Conservation (phyloP, 1,140 invertebrate species). For the Medauroidea extradentata region DNA sequence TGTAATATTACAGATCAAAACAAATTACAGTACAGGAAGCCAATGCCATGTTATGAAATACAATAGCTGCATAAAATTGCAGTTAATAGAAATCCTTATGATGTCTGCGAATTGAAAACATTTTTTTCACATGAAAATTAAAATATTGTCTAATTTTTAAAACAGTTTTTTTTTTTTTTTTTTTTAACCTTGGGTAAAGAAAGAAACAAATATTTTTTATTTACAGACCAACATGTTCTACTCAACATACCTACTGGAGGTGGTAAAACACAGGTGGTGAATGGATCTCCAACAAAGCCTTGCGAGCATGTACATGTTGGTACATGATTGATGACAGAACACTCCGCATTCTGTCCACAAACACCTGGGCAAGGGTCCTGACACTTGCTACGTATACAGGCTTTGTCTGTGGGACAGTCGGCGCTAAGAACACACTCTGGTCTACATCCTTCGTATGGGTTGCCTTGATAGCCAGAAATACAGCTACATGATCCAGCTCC, state of each 20-base stretch:
- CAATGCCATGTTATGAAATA: too few relatives aligned
- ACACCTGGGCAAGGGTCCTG: slow-evolving; percentile 42
- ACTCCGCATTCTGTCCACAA: slow-evolving; percentile 39
- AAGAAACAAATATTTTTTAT: too few relatives aligned
- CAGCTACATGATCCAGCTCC: slow-evolving; percentile 58
- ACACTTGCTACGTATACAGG: slow-evolving; percentile 35
- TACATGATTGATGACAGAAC: slow-evolving; percentile 56
- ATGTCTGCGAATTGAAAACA: too few relatives aligned
- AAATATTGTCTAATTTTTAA: too few relatives aligned
- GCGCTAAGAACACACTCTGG: slow-evolving; percentile 54
- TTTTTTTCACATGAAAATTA: too few relatives aligned
- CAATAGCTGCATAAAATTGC: too few relatives aligned
- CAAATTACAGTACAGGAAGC: too few relatives aligned
- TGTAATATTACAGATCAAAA: too few relatives aligned
- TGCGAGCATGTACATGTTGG: slow-evolving; percentile 57
- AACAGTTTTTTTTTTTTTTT: too few relatives aligned
- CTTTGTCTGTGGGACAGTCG: slow-evolving; percentile 46
- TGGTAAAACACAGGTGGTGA: slow-evolving; percentile 43
- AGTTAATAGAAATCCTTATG: too few relatives aligned
- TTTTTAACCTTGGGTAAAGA: too few relatives aligned
- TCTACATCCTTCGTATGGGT: slow-evolving; percentile 54
- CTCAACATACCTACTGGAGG: slow-evolving; percentile 5
- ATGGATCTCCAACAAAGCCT: slow-evolving; percentile 53
- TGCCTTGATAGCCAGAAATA: slow-evolving; percentile 55
- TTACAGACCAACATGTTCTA: too few relatives aligned